Percentiles rank a stretch among this genome's conserved stretches.
Conservation (phyloP, 2,888 invertebrate species). For the Tuta absoluta region DNA sequence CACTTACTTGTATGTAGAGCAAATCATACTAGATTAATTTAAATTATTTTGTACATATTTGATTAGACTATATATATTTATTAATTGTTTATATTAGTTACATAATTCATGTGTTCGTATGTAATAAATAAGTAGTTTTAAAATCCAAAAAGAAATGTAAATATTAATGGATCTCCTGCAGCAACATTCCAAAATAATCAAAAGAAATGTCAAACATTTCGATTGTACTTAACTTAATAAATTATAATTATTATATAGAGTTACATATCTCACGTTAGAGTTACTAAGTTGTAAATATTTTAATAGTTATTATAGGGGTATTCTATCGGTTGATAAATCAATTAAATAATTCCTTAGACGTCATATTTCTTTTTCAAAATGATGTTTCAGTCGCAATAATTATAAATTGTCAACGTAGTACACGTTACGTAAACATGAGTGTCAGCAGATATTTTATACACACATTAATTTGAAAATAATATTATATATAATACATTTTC, state of each 20-base stretch:
- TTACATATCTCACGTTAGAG: background rate
- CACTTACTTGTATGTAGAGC: background rate
- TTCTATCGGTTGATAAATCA: background rate
- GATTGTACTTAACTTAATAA: slow-evolving; percentile 2
- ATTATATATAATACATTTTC: too few species aligned
- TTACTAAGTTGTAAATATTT: background rate
- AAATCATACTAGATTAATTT: too few species aligned
- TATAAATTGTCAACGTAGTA: too few species aligned
- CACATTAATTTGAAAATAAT: too few species aligned
- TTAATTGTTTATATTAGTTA: background rate
- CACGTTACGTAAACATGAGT: too few species aligned
- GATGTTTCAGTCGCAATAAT: too few species aligned
- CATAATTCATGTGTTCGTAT: background rate
- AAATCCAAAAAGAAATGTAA: slow-evolving; percentile 39
- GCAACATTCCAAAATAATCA: slow-evolving; percentile 74
- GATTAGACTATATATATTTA: background rate
- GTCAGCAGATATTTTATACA: too few species aligned
- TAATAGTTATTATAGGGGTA: background rate
- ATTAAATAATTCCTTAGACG: too few species aligned
- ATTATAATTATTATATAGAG: background rate
- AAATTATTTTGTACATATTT: background rate
- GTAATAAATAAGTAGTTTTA: too few species aligned
- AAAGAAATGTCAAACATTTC: slow-evolving; percentile 34
- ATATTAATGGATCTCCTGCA: slow-evolving; percentile 62
- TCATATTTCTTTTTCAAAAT: too few species aligned